Conservation (phyloP, 2,888 invertebrate genomes). For the Apamea epomidion region DNA sequence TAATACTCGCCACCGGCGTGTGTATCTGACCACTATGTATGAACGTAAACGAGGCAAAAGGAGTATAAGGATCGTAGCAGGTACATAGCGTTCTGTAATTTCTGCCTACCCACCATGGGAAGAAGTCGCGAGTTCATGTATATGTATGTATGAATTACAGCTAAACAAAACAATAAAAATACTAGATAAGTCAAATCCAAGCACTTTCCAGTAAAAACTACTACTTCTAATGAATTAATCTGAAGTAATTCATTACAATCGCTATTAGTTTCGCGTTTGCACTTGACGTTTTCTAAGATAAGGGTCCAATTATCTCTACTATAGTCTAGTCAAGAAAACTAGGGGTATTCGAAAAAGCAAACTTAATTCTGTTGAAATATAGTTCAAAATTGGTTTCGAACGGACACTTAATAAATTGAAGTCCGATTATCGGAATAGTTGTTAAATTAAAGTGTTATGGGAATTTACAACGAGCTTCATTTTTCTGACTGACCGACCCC, state of each 20-base stretch:
- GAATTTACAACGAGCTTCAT: too few species aligned
- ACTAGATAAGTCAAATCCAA: not conserved
- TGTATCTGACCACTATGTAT: too few species aligned
- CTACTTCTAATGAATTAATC: constrained; percentile 7
- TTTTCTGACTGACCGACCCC: too few species aligned
- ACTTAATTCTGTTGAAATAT: not conserved
- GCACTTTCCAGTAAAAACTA: not conserved
- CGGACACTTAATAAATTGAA: not conserved
- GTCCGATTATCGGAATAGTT: constrained; percentile 13
- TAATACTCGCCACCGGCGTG: too few species aligned
- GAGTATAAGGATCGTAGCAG: too few species aligned
- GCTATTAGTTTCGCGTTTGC: constrained; percentile 29
- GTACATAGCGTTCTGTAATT: too few species aligned
- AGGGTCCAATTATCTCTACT: constrained; percentile 23
- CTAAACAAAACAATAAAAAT: not conserved
- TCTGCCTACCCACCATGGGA: too few species aligned
- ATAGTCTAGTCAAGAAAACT: not conserved
- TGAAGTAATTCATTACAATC: constrained; percentile 32
- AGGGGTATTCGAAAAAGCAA: not conserved
- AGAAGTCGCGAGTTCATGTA: too few species aligned
- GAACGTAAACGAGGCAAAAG: too few species aligned
- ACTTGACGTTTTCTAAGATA: constrained; percentile 38
- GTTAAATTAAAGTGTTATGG: not conserved
- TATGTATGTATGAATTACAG: not conserved
- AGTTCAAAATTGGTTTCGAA: constrained; percentile 7